phyloP scores from a whole-genome alignment of 2,888 invertebrate species.

The Pammene fasciana region DNA sequence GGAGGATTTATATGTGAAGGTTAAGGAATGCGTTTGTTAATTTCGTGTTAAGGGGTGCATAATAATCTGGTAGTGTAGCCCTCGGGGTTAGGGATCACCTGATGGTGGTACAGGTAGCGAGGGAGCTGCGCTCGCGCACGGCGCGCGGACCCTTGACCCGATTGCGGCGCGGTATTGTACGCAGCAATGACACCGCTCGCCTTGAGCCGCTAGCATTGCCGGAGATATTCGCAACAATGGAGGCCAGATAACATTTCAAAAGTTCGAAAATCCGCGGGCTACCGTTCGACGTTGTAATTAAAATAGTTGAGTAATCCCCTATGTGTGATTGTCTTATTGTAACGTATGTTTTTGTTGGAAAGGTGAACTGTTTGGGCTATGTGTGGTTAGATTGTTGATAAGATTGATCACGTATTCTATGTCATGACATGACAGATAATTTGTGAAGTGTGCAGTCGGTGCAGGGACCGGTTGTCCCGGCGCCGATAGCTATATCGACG shows the following conservation, averaged over 20 bases:
- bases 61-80: constrained; percentile 53
- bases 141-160: constrained; percentile 77
- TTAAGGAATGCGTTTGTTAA: constrained; percentile 65
- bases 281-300: constrained; percentile 68
- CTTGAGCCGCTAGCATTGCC: constrained; percentile 82
- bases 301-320: constrained; percentile 69
- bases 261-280: constrained; percentile 79
- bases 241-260: constrained; percentile 83
- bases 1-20: constrained; percentile 63
- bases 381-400: constrained; percentile 33
- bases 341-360: constrained; percentile 45
- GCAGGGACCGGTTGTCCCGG: constrained; percentile 43
- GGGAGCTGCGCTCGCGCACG: constrained; percentile 50
- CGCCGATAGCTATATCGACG: constrained; percentile 42
- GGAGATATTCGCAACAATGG: constrained; percentile 84
- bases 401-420: constrained; percentile 23
- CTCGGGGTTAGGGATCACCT: constrained; percentile 66
- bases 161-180: constrained; percentile 78
- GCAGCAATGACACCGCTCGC: constrained; percentile 83
- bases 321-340: constrained; percentile 54
- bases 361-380: constrained; percentile 29
- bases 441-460: constrained; percentile 26
- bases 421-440: constrained; percentile 24
- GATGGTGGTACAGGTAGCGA: constrained; percentile 51
- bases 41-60: constrained; percentile 68